Conservation (phyloP, 1,140 invertebrate genomes). For the Aphidius ervi region DNA sequence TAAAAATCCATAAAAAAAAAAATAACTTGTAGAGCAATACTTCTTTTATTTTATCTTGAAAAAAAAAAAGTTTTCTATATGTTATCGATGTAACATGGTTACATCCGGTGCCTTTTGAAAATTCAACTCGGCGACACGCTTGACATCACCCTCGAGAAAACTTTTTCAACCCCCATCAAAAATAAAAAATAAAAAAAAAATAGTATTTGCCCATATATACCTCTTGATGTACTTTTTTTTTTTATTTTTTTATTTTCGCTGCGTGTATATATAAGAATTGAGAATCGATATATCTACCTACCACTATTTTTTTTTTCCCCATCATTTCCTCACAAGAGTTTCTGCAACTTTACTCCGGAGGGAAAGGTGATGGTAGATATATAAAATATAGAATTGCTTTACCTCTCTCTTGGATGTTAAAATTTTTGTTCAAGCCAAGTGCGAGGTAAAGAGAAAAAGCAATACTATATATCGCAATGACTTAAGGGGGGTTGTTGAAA, state of each 20-base stretch:
- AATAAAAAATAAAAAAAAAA: background rate
- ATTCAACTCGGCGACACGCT: constrained; percentile 7
- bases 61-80: too few relatives aligned
- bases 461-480: constrained; percentile 14
- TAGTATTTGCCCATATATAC: constrained; percentile 1
- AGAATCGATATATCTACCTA: constrained; percentile 26
- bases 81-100: too few relatives aligned
- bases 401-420: constrained; percentile 5
- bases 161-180: background rate
- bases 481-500: constrained; percentile 1
- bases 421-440: background rate
- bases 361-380: background rate
- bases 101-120: too few relatives aligned
- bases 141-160: constrained; percentile 12
- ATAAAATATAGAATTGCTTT: constrained; percentile 5
- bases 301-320: background rate
- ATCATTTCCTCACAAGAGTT: constrained; percentile 19
- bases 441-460: constrained; percentile 10
- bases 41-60: too few relatives aligned
- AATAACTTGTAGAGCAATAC: too few relatives aligned
- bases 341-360: constrained; percentile 23
- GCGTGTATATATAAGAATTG: constrained; percentile 25
- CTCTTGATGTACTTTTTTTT: constrained; percentile 33
- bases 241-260: constrained; percentile 25
- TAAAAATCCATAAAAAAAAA: too few relatives aligned